These are phyloP conservation scores for Drosophila austrosaltans DNA, from an alignment of 2,888 invertebrate genomes.

Conservation along the genomic window DNA sequence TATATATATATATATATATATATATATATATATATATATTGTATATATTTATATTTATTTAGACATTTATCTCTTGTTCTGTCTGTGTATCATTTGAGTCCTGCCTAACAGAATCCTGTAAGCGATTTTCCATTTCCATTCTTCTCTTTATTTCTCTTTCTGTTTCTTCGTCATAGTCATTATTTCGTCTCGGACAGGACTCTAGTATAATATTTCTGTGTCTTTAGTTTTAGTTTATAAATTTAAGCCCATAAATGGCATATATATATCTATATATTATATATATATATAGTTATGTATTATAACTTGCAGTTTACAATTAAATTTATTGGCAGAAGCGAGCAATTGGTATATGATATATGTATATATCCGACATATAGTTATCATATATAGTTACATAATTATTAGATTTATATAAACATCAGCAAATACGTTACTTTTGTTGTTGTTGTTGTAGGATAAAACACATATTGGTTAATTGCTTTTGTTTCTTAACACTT, in stretches of 20 bases:
- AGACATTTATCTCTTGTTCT: constrained; percentile 21
- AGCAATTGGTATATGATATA: constrained; percentile 61
- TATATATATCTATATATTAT: constrained; percentile 20
- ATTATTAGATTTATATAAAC: constrained; percentile 12
- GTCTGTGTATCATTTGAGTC: constrained; percentile 15
- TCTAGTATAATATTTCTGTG: neutral
- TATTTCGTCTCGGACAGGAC: neutral
- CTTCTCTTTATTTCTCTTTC: neutral
- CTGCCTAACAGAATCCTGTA: neutral
- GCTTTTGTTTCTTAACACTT: constrained; percentile 4
- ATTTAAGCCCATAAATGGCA: neutral
- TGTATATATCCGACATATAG: constrained; percentile 19
- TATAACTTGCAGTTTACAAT: constrained; percentile 25
- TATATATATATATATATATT: constrained; percentile 18
- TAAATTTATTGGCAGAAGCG: constrained; percentile 71
- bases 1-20: constrained; percentile 23
- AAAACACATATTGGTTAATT: constrained; percentile 26
- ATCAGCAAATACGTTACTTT: constrained; percentile 23
- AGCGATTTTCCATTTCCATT: neutral
- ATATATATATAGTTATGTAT: constrained; percentile 28
- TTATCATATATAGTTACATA: constrained; percentile 2
- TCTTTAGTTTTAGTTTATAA: neutral
- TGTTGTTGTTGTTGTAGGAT: neutral
- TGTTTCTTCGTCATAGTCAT: neutral
- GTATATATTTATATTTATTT: constrained; percentile 22